These are phyloP conservation scores for Ectropis grisescens DNA, from an alignment of 1,140 invertebrate species.

Conservation along the genomic window DNA sequence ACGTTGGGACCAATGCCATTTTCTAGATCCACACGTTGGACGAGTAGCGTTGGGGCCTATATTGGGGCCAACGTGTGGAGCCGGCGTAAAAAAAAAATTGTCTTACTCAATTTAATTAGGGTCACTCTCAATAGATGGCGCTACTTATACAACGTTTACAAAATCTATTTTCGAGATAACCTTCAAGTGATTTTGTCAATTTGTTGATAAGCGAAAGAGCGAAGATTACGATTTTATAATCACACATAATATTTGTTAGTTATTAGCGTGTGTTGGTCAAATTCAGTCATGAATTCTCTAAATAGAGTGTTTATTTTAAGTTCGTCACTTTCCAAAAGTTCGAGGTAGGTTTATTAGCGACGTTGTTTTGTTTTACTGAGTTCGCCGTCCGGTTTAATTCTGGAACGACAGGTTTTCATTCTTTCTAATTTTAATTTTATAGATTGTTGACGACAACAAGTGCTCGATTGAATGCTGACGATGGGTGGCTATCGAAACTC, in stretches of 20 bases:
- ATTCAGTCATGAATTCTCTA: conserved; percentile 40
- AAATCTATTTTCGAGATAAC: conserved; percentile 62
- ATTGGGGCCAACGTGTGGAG: too few species aligned
- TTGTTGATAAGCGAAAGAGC: conserved; percentile 15
- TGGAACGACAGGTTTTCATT: conserved; percentile 13
- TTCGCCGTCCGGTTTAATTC: conserved; percentile 17
- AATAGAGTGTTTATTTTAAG: conserved; percentile 41
- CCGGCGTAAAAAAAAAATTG: too few species aligned
- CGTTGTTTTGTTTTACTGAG: conserved; percentile 4
- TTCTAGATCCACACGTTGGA: too few species aligned
- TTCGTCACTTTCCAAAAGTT: conserved; percentile 42
- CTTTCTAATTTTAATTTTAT: conserved; percentile 24
- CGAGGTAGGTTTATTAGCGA: conserved; percentile 48
- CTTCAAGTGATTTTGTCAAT: conserved; percentile 65
- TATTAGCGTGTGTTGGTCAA: conserved; percentile 9
- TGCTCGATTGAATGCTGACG: conserved; percentile 68
- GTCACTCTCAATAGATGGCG: conserved; percentile 43
- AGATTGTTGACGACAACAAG: conserved; percentile 62
- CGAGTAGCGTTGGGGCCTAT: too few species aligned
- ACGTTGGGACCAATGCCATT: too few species aligned
- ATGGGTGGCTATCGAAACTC: conserved; percentile 92
- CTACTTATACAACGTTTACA: conserved; percentile 8
- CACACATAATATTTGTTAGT: conserved; percentile 12
- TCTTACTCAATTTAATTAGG: conserved; percentile 3
- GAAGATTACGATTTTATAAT: conserved; percentile 1